phyloP scores from a whole-genome alignment of 1,140 invertebrate species.

The Ooceraea biroi region DNA sequence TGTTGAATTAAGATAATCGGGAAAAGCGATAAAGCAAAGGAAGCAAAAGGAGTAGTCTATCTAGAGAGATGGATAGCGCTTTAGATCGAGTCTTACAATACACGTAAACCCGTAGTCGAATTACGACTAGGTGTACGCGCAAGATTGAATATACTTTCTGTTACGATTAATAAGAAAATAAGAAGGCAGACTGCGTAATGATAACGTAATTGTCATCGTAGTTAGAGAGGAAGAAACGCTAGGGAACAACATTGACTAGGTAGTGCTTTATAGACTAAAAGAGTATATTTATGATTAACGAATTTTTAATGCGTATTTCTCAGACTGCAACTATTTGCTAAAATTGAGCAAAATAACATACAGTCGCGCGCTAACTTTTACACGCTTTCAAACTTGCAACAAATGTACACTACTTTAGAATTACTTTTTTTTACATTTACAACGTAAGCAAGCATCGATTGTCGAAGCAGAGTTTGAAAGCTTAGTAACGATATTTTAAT shows the following conservation, averaged over 20 bases:
- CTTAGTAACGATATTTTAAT: conserved; percentile 56
- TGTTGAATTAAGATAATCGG: conserved; percentile 35
- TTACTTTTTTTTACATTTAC: conserved; percentile 51
- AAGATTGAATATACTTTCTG: conserved; percentile 25
- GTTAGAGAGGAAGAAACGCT: conserved; percentile 36
- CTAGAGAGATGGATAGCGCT: conserved; percentile 27
- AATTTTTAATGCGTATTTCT: conserved; percentile 45
- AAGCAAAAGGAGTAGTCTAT: conserved; percentile 31
- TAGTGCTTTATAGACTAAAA: conserved; percentile 55
- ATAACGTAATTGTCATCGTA: conserved; percentile 16
- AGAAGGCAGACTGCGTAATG: background rate
- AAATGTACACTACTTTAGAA: conserved; percentile 32
- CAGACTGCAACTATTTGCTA: conserved; percentile 49
- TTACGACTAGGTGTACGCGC: conserved; percentile 1
- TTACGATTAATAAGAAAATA: conserved; percentile 29
- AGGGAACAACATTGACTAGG: conserved; percentile 44
- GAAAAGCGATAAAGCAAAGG: background rate
- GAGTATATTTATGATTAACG: conserved; percentile 50
- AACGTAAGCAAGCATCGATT: conserved; percentile 8
- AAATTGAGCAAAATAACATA: conserved; percentile 31
- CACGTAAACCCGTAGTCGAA: conserved; percentile 17
- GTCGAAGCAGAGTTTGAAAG: conserved; percentile 43
- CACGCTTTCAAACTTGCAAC: conserved; percentile 50
- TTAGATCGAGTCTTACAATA: background rate
- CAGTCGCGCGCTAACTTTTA: conserved; percentile 40